Evolutionary conservation across 2,888 invertebrate species (phyloP), one percentile per base, ranked within the genome.

Genomic region (Sinhomidia bicolor): DNA sequence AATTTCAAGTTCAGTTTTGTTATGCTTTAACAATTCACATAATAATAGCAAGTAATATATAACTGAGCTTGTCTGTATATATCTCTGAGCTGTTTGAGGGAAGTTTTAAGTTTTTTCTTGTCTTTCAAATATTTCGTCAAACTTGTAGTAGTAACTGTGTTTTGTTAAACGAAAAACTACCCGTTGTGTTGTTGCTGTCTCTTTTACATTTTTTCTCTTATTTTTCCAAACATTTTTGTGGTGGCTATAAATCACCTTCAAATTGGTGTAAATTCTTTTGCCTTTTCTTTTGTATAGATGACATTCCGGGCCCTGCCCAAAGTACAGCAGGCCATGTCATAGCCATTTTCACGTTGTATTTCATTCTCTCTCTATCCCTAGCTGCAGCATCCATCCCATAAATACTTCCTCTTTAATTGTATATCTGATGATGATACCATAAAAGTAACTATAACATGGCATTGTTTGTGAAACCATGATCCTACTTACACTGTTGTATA

Each of bases 221-320:
- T 12, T 57, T 57, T 36, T 32, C 36, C 78, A 79, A 20, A 78
- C 54, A 29, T 57, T 79, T 82, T 82, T 82, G 74, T 87, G 74
- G 87, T 60, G 81, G 87, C 86, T 87, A 83, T 89, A 89, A 89
- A 86, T 89, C 89, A 89, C 79, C 57, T 83, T 87, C 83, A 89
- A 87, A 87, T 89, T 89, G 87, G 89, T 89, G 89, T 89, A 87
- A 86, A 86, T 87, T 89, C 86, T 81, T n/a, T 80, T 78, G 41
- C 57, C 83, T 82, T 89, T 87, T 80, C 78, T 79, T 84, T 87
- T 76, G 76, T 84, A 5, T 2, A 9, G 32, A 47, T 81, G 82
- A 81, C 81, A 82, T 57, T 82, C 76, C 23, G 44, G 41, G 81
- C 87, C 87, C 76, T 47, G 74, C 87, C 86, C 87, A 87, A 54